These are phyloP conservation scores for Frieseomelitta varia DNA, from an alignment of 1,140 invertebrate species.

Conservation along the genomic window DNA sequence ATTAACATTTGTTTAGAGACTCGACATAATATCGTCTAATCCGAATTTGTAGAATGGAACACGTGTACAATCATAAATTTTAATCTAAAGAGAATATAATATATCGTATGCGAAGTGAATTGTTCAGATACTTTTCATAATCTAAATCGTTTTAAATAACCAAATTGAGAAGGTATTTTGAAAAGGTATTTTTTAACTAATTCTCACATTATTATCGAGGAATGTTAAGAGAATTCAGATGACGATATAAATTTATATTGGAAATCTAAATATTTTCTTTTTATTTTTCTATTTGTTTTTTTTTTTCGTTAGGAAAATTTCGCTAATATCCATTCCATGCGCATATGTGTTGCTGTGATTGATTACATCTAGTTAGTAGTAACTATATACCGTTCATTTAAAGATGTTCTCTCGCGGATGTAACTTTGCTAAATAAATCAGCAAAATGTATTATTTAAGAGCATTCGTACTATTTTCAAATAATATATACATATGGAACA, in stretches of 20 bases:
- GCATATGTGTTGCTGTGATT: constrained; percentile 64
- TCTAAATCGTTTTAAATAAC: not conserved
- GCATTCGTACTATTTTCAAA: not conserved
- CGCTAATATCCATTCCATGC: constrained; percentile 64
- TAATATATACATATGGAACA: no score
- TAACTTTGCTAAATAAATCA: constrained; percentile 25
- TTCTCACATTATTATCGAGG: not conserved
- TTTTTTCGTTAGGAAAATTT: constrained; percentile 38
- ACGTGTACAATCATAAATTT: constrained; percentile 35
- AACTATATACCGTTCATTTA: constrained; percentile 6
- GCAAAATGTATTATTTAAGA: not conserved
- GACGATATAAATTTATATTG: constrained; percentile 30
- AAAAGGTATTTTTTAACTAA: constrained; percentile 12
- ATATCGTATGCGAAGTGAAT: constrained; percentile 13
- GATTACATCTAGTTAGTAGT: constrained; percentile 40
- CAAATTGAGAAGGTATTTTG: constrained; percentile 5
- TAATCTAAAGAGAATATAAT: constrained; percentile 4
- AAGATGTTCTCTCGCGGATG: constrained; percentile 7
- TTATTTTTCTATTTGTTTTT: not conserved
- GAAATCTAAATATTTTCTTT: not conserved
- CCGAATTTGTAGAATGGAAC: not conserved
- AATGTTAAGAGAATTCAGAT: not conserved
- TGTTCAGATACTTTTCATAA: constrained; percentile 3
- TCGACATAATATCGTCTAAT: not conserved
- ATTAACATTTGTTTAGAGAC: constrained; percentile 3